Evolutionary conservation across 2,797 vertebrate genomes (phyloP).

Genomic region (Protonibea diacanthus): DNA sequence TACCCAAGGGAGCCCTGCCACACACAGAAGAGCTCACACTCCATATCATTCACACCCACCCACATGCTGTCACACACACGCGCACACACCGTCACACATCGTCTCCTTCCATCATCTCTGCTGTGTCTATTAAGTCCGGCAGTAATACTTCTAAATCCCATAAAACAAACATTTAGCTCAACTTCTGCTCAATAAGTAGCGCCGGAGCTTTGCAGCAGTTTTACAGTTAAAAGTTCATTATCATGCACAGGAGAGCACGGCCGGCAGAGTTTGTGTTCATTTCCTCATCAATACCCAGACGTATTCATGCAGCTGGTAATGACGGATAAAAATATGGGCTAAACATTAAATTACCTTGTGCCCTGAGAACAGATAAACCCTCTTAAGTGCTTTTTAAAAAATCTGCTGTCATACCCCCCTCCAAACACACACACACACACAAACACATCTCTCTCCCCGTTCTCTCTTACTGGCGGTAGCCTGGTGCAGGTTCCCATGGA

Average conservation of each 20-base stretch:
- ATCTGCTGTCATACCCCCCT: slow-evolving; percentile 59
- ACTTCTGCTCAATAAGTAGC: slow-evolving; percentile 22
- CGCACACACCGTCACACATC: slow-evolving; percentile 21
- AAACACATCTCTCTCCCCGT: slow-evolving; percentile 48
- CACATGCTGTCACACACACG: slow-evolving; percentile 11
- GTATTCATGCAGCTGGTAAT: slow-evolving; percentile 60
- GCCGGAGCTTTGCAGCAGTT: slow-evolving; percentile 35
- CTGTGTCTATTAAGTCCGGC: slow-evolving; percentile 21
- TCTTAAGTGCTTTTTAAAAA: slow-evolving; percentile 67
- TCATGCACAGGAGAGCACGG: slow-evolving; percentile 43
- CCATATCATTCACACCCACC: slow-evolving; percentile 15
- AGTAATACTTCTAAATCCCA: slow-evolving; percentile 36
- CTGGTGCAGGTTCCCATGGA: slow-evolving; percentile 88
- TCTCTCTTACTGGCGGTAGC: slow-evolving; percentile 80
- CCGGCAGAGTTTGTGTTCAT: slow-evolving; percentile 53
- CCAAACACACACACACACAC: slow-evolving; percentile 14
- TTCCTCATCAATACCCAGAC: slow-evolving; percentile 61
- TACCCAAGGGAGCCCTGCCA: slow-evolving; percentile 62
- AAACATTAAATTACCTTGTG: slow-evolving; percentile 69
- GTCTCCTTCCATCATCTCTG: slow-evolving; percentile 36
- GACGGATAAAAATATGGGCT: slow-evolving; percentile 59
- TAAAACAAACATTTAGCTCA: slow-evolving; percentile 47
- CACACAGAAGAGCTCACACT: slow-evolving; percentile 46
- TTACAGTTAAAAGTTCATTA: slow-evolving; percentile 65
- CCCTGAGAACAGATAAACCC: slow-evolving; percentile 70